Conservation (phyloP, 2,888 invertebrate genomes). For the Dasysyrphus tricinctus region DNA sequence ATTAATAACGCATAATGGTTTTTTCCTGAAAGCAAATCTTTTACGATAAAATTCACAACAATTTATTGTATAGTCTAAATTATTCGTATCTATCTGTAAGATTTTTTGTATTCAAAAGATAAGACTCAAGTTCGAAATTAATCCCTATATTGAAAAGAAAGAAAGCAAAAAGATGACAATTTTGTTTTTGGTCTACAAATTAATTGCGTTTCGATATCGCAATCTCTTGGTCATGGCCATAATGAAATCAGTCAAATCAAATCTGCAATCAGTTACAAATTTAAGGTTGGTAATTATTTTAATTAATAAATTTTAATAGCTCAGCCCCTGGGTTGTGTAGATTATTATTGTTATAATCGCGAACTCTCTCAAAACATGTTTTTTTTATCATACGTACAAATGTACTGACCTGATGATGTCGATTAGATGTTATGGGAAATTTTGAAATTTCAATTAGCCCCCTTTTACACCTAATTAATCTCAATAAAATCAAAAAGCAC, state of each 20-base stretch:
- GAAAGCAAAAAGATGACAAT: not conserved
- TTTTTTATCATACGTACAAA: not conserved
- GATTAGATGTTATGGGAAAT: slow-evolving; percentile 48
- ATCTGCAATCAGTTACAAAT: slow-evolving; percentile 61
- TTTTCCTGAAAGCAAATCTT: not conserved
- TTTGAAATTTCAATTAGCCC: slow-evolving; percentile 62
- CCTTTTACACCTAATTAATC: slow-evolving; percentile 70
- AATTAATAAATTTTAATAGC: slow-evolving; percentile 48
- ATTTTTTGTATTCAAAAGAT: not conserved
- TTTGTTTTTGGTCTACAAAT: slow-evolving; percentile 25
- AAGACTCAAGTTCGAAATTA: not conserved
- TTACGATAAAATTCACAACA: not conserved
- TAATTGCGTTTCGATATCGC: slow-evolving; percentile 62
- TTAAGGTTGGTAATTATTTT: slow-evolving; percentile 63
- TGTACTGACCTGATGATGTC: slow-evolving; percentile 5
- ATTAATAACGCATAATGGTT: not conserved
- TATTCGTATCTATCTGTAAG: not conserved
- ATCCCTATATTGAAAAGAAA: not conserved
- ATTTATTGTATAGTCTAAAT: too few species aligned
- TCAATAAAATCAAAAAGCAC: slow-evolving; percentile 62
- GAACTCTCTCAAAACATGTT: slow-evolving; percentile 35
- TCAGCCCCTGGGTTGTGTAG: not conserved
- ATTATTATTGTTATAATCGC: slow-evolving; percentile 15
- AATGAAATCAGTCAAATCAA: slow-evolving; percentile 43
- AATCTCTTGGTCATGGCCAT: slow-evolving; percentile 52